Conservation (phyloP, 2,113 vertebrate species). For the Neodon shergylaensis region DNA sequence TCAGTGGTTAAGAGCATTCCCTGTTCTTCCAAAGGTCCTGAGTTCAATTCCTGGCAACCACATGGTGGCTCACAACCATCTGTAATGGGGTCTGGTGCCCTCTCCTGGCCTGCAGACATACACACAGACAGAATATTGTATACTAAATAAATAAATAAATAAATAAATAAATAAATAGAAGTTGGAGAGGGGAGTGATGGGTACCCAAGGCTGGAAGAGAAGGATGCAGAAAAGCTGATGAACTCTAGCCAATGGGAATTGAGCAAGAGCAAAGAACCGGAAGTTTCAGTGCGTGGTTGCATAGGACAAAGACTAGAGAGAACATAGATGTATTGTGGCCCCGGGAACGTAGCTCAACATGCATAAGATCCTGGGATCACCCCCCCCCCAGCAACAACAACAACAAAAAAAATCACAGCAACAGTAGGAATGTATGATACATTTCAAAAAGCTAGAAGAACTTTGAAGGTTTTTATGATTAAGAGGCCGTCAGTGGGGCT, state of each 20-base stretch:
- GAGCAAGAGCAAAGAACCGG: background rate
- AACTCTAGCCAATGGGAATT: background rate
- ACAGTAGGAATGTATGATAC: background rate
- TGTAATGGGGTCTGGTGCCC: too few relatives aligned
- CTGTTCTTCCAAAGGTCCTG: too few relatives aligned
- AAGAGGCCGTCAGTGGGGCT: background rate
- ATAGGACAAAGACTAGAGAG: too few relatives aligned
- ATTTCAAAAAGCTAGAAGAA: background rate
- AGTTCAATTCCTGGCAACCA: too few relatives aligned
- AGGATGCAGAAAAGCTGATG: background rate
- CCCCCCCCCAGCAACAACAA: too few relatives aligned
- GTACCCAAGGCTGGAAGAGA: background rate
- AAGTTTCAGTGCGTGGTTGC: background rate
- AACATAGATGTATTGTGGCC: background rate
- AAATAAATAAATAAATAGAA: too few relatives aligned
- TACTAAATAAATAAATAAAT: too few relatives aligned
- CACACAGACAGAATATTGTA: too few relatives aligned
- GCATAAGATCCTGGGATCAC: background rate
- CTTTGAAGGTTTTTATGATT: background rate
- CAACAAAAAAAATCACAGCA: background rate
- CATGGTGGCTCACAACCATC: too few relatives aligned
- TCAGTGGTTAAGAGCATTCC: too few relatives aligned
- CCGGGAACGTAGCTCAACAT: background rate
- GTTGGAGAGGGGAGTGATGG: background rate
- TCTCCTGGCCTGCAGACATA: too few relatives aligned